Percentiles rank a stretch among this genome's conserved stretches.
These are phyloP conservation scores for Saguinus midas DNA, from an alignment of 2,113 vertebrate species.

Conservation along the genomic window DNA sequence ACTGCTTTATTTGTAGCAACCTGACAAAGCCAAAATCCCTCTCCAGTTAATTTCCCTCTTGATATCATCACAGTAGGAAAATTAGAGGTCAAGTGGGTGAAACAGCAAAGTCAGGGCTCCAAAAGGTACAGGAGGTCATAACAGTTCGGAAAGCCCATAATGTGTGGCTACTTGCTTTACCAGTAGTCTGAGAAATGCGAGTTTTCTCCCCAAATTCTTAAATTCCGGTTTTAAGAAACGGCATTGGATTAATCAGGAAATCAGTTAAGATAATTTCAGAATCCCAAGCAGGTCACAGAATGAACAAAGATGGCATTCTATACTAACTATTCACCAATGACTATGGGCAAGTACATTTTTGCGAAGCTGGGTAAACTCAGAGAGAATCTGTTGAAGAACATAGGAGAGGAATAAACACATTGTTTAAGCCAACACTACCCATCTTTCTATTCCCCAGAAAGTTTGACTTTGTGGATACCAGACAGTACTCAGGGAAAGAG, in stretches of 20 bases:
- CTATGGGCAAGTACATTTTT: not conserved
- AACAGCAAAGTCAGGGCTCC: not conserved
- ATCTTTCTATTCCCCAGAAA: not conserved
- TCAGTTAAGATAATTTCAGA: not conserved
- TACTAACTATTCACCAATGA: not conserved
- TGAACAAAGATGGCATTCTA: not conserved
- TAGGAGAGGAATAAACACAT: not conserved
- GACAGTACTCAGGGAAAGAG: not conserved
- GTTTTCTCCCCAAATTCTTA: not conserved
- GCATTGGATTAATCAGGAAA: not conserved
- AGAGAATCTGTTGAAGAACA: not conserved
- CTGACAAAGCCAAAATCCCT: not conserved
- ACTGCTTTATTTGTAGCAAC: not conserved
- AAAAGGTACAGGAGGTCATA: not conserved
- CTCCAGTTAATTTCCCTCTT: not conserved
- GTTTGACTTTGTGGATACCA: not conserved
- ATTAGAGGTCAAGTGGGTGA: not conserved
- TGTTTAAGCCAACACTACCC: not conserved
- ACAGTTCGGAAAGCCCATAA: not conserved
- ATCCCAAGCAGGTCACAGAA: not conserved
- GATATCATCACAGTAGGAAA: not conserved
- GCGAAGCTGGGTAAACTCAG: not conserved
- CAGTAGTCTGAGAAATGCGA: not conserved
- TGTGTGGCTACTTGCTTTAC: not conserved
- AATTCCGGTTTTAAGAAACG: not conserved